Conservation (phyloP, 2,113 vertebrate species). For the Perccottus glenii region DNA sequence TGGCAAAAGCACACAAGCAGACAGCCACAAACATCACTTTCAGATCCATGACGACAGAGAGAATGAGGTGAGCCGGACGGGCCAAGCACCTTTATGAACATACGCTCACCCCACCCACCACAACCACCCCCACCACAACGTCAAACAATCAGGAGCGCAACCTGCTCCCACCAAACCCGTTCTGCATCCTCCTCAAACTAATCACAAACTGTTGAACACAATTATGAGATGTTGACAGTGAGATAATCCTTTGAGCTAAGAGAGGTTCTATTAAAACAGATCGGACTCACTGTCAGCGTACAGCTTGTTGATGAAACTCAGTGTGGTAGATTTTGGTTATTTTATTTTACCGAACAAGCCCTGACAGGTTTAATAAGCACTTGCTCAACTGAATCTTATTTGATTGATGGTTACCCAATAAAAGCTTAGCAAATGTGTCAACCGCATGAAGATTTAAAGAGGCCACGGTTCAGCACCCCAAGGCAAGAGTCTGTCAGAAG, state of each 20-base stretch:
- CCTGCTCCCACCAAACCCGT: not conserved
- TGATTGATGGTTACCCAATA: not conserved
- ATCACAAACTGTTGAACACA: not conserved
- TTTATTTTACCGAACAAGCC: conserved; percentile 9
- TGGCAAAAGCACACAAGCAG: conserved; percentile 45
- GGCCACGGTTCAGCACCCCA: not conserved
- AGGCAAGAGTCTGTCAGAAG: not conserved
- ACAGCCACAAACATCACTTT: conserved; percentile 45
- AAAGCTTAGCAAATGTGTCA: not conserved
- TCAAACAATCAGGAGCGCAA: not conserved
- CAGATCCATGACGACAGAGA: conserved; percentile 67
- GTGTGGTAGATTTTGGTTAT: not conserved
- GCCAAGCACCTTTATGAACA: conserved; percentile 34
- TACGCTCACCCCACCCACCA: not conserved
- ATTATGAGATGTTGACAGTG: not conserved
- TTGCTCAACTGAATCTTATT: not conserved
- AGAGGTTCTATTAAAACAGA: not conserved
- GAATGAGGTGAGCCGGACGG: not conserved
- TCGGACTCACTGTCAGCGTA: conserved; percentile 3
- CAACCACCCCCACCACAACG: not conserved
- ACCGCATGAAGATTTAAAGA: not conserved
- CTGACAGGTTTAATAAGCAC: conserved; percentile 37
- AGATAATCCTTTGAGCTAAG: not conserved
- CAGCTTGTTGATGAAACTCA: not conserved
- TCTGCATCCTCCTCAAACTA: too few species aligned